Evolutionary conservation across 2,113 vertebrate genomes (phyloP), one percentile per base, ranked within the genome.

Genomic region (Myotis lucifugus): DNA sequence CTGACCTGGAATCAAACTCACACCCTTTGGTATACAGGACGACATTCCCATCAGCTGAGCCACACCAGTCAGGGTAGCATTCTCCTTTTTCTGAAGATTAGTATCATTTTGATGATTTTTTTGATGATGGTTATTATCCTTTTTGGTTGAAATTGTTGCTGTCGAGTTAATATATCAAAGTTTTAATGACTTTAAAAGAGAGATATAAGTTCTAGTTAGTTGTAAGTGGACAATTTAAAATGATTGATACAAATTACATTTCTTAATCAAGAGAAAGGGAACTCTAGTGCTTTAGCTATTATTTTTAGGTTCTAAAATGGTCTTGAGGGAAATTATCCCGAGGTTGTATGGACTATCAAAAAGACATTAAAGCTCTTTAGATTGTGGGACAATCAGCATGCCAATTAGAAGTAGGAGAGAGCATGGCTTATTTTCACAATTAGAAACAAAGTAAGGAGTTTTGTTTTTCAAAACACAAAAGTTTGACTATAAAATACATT

Each of bases 151-250:
- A 86, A 89, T 89, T 93, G 29, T 86, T 96, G 67, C 54, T 91
- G 6, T 91, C 83, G 69, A 94, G 91, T 79, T 91, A 93, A 70
- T 86, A 91, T 59, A 88, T 15, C 42, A 13, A 82, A 64, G 17
- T 59, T 85, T 94, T 95, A 84, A 67, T n/a, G 46, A 73, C 70
- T 96, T 96, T 76, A 86, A 95, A 94, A 93, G 56, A 93, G 93
- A 85, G 61, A 84, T 91, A 83, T 83, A 76, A 59, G 52, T 95
- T 95, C 85, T 78, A 88, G 88, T 91, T 96, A 82, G 87, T 92
- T 72, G 85, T 93, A 93, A 95, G 67, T 76, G 90, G 72, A 73
- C 18, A 88, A 94, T 82, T 96, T 90, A 50, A 95, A 94, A 73
- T 18, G 73, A 96, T 93, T 87, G 90, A 67, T 85, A 77, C 77